Evolutionary conservation across 2,797 vertebrate genomes (phyloP).

Genomic region (Acestrorhynchus altus): DNA sequence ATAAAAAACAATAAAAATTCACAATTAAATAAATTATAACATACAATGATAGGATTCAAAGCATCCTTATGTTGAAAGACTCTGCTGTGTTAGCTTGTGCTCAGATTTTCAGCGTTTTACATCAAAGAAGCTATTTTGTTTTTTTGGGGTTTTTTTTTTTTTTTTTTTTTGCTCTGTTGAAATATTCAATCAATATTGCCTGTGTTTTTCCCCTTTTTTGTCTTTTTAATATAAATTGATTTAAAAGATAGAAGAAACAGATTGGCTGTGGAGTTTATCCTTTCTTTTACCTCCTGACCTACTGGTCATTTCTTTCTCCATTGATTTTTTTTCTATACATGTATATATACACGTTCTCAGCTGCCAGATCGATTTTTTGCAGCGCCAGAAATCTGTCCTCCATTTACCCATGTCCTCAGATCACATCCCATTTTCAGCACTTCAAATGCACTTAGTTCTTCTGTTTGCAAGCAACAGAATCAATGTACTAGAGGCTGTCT

Average conservation of each 20-base stretch:
- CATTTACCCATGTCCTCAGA: constrained; percentile 50
- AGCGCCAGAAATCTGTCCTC: constrained; percentile 48
- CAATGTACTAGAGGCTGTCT: constrained; percentile 32
- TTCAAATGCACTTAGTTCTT: constrained; percentile 38
- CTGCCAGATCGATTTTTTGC: constrained; percentile 49
- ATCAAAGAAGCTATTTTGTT: too few relatives aligned
- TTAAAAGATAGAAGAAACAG: constrained; percentile 19
- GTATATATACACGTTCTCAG: constrained; percentile 46
- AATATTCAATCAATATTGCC: constrained; percentile 3
- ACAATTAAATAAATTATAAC: background rate
- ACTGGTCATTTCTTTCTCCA: constrained; percentile 55
- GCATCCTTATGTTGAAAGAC: background rate
- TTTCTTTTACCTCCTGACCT: constrained; percentile 44
- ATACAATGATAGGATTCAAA: too few relatives aligned
- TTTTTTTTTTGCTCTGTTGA: background rate
- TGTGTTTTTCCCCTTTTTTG: constrained; percentile 17
- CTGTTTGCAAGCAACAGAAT: constrained; percentile 38
- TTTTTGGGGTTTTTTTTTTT: too few relatives aligned
- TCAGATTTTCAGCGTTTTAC: background rate
- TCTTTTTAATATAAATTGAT: constrained; percentile 31
- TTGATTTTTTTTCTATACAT: constrained; percentile 58
- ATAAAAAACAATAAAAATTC: too few relatives aligned
- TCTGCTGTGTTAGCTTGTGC: background rate
- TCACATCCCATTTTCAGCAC: constrained; percentile 47
- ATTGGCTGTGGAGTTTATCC: constrained; percentile 35